Conservation (phyloP, 53 echinoderm and acorn worm genomes). For the Patiria pectinifera region DNA sequence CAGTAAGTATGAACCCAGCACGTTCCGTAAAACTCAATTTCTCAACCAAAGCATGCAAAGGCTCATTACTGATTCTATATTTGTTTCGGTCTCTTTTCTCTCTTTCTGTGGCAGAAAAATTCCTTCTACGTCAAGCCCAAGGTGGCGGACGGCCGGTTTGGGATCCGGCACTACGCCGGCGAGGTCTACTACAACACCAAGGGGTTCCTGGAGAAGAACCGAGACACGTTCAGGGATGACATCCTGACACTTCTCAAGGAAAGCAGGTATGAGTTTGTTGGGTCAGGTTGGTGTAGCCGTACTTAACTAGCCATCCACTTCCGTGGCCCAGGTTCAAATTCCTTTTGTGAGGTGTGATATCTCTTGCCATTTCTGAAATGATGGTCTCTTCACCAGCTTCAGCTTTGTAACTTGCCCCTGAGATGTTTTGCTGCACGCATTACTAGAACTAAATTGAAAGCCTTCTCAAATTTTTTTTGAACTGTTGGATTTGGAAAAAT, state of each 20-base stretch:
- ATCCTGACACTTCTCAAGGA: constrained; percentile 87
- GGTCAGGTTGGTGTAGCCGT: not conserved
- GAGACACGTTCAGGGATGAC: constrained; percentile 96
- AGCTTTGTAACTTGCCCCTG: not conserved
- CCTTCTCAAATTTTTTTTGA: too few relatives aligned
- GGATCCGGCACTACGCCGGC: constrained; percentile 96
- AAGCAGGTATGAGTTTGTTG: constrained; percentile 79
- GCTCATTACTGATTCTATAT: not conserved
- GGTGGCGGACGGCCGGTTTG: constrained; percentile 84
- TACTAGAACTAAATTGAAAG: too few relatives aligned
- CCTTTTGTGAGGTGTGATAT: not conserved
- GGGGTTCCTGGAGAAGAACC: constrained; percentile 97
- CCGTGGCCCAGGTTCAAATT: not conserved
- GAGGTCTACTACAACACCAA: constrained; percentile 92
- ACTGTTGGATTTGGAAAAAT: too few relatives aligned
- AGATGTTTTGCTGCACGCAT: too few relatives aligned
- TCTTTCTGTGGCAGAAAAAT: constrained; percentile 79
- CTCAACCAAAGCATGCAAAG: not conserved
- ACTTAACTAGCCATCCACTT: not conserved
- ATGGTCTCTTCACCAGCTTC: not conserved
- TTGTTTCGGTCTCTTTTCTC: not conserved
- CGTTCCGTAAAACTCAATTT: too few relatives aligned
- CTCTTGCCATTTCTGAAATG: not conserved
- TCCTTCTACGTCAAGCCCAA: constrained; percentile 92
- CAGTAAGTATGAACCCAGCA: constrained; percentile 65